phyloP scores from a whole-genome alignment of 2,888 invertebrate species.

The Rotaria macrura region DNA sequence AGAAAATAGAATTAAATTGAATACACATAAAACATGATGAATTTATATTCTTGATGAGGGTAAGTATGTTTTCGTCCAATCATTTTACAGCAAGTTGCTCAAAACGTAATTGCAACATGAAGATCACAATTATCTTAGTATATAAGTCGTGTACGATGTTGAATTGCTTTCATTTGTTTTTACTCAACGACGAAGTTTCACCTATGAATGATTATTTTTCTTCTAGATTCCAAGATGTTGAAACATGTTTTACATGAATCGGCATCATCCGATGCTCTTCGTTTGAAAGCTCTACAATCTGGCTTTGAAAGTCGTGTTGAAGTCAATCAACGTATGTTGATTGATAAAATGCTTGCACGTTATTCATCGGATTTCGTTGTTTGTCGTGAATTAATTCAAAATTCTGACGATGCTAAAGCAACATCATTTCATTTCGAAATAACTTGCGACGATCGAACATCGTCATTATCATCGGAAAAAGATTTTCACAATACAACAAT shows the following conservation, averaged over 20 bases:
- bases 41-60: not conserved
- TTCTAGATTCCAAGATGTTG: not conserved
- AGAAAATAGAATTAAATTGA: no score
- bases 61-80: not conserved
- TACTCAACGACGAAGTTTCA: not conserved
- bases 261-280: not conserved
- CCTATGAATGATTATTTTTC: not conserved
- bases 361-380: conserved; percentile 6
- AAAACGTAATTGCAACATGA: not conserved
- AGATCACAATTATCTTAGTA: not conserved
- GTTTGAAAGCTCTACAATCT: not conserved
- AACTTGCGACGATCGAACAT: not conserved
- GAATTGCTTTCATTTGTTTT: not conserved
- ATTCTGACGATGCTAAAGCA: conserved; percentile 17
- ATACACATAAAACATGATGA: not conserved
- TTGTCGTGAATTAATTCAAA: conserved; percentile 6
- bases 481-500: not conserved
- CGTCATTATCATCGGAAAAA: not conserved
- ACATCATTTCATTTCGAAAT: not conserved
- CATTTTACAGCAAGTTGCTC: not conserved
- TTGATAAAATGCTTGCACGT: conserved; percentile 18
- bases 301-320: conserved; percentile 16
- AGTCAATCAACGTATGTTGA: conserved; percentile 17
- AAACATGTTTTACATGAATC: not conserved
- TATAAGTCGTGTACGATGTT: not conserved